Evolutionary conservation across 1,140 invertebrate species (phyloP), one percentile per base, ranked within the genome.

Genomic region (Centruroides sculpturatus): DNA sequence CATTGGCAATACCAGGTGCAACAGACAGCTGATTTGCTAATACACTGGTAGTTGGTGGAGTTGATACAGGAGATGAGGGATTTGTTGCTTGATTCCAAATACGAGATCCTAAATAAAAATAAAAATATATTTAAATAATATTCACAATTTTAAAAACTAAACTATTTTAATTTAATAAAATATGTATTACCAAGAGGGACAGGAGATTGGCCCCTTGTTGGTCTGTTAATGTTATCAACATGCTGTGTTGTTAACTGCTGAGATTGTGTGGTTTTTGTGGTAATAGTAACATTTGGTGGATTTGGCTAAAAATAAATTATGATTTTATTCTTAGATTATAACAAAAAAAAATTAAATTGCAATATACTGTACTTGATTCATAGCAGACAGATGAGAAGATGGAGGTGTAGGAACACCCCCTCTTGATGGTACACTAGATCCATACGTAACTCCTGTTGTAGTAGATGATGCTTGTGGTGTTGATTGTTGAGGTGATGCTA

Each of bases 251-350:
- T 1, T 49, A 57, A 23, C 55, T 41, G 55, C 12, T 49, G 35
- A 49, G 54, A 48, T 5, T 59, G 66, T 46, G 58, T 62, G 7
- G 49, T 62, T 55, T 65, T 64, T 10, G 60, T 66, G 3, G 65
- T 66, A 47, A 68, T 68, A 1, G 66, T 68, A 5, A 68, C 67
- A 62, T 68, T 68, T 10, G 67, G 67, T 35, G 67, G 66, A 61
- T 68, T 68, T 6, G 67, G 66, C 62, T 68, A 59, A 55, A 60
- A 59, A 73, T 55, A 59, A 63, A 48, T 3, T 12, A 51, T 12
- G 49, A n/a, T 2, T 1, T 12, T 51, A 23, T 23, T 23, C 23
- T 23, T 23, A 23, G 23, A 11, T 47, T 23, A 13, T 12, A 57
- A 6, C 35, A 41, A 58, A 53, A 47, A 59, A 47, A 66, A 13